These are phyloP conservation scores for Tetraneura akinire DNA, from an alignment of 1,140 invertebrate genomes.

Conservation along the genomic window DNA sequence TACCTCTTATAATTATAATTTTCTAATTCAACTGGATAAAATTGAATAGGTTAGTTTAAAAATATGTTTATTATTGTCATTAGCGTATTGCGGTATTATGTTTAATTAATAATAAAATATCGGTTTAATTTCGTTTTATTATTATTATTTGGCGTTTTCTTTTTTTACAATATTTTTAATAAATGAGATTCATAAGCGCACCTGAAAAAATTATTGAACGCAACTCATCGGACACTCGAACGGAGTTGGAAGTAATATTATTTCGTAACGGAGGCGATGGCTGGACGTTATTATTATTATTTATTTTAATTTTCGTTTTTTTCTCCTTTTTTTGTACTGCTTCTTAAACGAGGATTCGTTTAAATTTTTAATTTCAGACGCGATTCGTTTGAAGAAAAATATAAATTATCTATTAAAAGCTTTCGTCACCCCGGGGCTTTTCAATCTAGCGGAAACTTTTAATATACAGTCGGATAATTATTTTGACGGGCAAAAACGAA, in stretches of 20 bases:
- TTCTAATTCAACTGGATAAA: no score
- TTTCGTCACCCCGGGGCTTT: not conserved
- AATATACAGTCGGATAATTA: slow-evolving; percentile 47
- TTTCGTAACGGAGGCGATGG: not conserved
- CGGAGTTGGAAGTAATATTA: not conserved
- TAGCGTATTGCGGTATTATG: no score
- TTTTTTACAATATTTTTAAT: no score
- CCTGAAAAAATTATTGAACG: not conserved
- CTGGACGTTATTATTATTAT: not conserved
- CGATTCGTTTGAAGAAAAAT: not conserved
- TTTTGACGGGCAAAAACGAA: slow-evolving; percentile 34
- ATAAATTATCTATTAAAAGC: slow-evolving; percentile 43
- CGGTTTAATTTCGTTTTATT: no score
- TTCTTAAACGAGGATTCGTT: no score
- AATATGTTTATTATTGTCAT: no score
- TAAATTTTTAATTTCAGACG: not conserved
- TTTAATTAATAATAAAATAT: no score
- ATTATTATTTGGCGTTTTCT: no score
- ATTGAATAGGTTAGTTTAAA: no score
- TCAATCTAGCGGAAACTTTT: slow-evolving; percentile 40
- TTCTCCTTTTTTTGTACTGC: no score
- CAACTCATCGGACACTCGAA: not conserved
- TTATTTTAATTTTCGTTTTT: slow-evolving; percentile 1
- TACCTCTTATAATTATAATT: no score
- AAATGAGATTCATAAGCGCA: no score